Evolutionary conservation across 2,797 vertebrate genomes (phyloP).

Genomic region (Pelochelys cantorii): DNA sequence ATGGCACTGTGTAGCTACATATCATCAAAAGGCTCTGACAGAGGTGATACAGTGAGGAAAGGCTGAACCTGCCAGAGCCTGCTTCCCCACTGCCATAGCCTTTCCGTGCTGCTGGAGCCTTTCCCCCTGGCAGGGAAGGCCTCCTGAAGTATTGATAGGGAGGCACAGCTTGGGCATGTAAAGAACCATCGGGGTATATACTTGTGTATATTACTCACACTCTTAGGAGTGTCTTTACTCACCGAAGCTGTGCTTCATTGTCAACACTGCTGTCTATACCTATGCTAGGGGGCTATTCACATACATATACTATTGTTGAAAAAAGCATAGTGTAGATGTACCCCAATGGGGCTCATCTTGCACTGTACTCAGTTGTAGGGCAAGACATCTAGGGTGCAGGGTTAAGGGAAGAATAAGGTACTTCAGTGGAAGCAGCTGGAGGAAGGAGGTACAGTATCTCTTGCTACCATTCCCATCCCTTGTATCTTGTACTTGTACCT

Average conservation of each 20-base stretch:
- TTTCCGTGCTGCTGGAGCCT: neutral
- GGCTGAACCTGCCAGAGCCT: neutral
- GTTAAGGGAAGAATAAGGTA: neutral
- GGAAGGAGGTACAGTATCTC: neutral
- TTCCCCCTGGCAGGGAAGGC: neutral
- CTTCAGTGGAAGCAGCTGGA: neutral
- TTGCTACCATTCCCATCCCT: neutral
- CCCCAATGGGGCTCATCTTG: neutral
- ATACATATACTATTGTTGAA: neutral
- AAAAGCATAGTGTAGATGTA: neutral
- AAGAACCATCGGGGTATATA: neutral
- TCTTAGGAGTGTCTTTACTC: neutral
- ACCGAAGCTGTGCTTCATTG: neutral
- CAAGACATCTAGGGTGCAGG: no score
- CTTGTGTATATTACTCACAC: neutral
- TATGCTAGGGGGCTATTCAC: neutral
- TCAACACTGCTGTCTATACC: neutral
- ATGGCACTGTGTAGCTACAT: neutral
- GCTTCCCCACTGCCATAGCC: neutral
- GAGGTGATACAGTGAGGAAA: neutral
- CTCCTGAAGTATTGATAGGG: no score
- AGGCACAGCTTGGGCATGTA: neutral
- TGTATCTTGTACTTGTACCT: no score
- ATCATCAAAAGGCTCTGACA: neutral
- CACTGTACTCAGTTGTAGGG: neutral